Conservation (phyloP, 2,888 invertebrate genomes). For the Rhogogaster chlorosoma region DNA sequence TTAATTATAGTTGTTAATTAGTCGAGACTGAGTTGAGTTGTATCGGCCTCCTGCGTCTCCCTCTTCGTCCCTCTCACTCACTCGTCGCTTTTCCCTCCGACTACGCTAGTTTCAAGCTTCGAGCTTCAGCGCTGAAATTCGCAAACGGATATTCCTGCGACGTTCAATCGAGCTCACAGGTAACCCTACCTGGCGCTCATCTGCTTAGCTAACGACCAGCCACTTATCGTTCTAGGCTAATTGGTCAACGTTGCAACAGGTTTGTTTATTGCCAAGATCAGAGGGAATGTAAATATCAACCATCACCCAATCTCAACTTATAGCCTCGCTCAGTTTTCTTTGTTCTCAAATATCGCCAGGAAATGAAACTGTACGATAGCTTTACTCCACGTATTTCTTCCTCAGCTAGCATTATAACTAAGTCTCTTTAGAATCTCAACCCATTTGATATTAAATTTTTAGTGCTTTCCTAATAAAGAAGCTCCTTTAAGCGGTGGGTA, state of each 20-base stretch:
- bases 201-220: slow-evolving; percentile 54
- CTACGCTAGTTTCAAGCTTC: slow-evolving; percentile 42
- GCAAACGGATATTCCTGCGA: slow-evolving; percentile 38
- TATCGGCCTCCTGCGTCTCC: slow-evolving; percentile 52
- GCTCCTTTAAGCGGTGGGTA: not conserved
- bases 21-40: slow-evolving; percentile 61
- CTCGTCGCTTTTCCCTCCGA: not conserved
- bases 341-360: not conserved
- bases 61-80: not conserved
- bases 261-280: slow-evolving; percentile 42
- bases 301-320: not conserved
- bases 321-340: not conserved
- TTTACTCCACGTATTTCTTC: not conserved
- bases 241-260: slow-evolving; percentile 53
- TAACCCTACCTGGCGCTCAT: slow-evolving; percentile 39
- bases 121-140: slow-evolving; percentile 33
- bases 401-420: not conserved
- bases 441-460: not conserved
- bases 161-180: slow-evolving; percentile 43
- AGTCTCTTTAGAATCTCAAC: not conserved
- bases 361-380: not conserved
- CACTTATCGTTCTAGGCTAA: slow-evolving; percentile 56
- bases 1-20: slow-evolving; percentile 65
- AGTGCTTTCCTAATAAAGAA: not conserved
- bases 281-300: not conserved